Conservation (phyloP, 2,888 invertebrate species). For the Leptopilina drosophilae region DNA sequence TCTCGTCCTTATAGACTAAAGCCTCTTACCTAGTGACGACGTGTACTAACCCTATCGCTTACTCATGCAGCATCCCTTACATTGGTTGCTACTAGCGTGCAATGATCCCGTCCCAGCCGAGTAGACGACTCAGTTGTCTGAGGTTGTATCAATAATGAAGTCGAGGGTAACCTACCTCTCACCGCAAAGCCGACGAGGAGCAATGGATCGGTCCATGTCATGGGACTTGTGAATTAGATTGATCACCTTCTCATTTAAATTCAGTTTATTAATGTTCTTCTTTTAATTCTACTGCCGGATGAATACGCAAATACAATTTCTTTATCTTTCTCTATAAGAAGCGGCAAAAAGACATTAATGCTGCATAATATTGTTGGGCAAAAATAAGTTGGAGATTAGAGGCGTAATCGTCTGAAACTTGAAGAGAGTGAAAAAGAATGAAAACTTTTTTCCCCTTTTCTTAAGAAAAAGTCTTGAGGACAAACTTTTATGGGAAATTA, state of each 20-base stretch:
- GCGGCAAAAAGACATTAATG: too few species aligned
- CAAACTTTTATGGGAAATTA: too few species aligned
- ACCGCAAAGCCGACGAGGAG: slow-evolving; percentile 46
- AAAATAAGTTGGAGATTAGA: too few species aligned
- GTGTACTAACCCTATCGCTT: slow-evolving; percentile 26
- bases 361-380: too few species aligned
- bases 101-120: slow-evolving; percentile 7
- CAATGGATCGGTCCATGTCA: slow-evolving; percentile 60
- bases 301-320: not conserved
- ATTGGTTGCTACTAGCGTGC: not conserved
- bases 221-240: slow-evolving; percentile 63
- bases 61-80: slow-evolving; percentile 24
- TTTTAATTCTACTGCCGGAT: not conserved
- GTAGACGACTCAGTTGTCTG: slow-evolving; percentile 31
- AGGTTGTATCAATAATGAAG: slow-evolving; percentile 39
- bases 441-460: too few species aligned
- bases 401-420: too few species aligned
- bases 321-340: too few species aligned
- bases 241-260: slow-evolving; percentile 49
- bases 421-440: too few species aligned
- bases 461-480: too few species aligned
- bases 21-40: slow-evolving; percentile 29
- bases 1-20: slow-evolving; percentile 14
- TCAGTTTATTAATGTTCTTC: slow-evolving; percentile 52
- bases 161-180: slow-evolving; percentile 31